phyloP scores from a whole-genome alignment of 2,888 invertebrate species.

The Mystacides longicornis region DNA sequence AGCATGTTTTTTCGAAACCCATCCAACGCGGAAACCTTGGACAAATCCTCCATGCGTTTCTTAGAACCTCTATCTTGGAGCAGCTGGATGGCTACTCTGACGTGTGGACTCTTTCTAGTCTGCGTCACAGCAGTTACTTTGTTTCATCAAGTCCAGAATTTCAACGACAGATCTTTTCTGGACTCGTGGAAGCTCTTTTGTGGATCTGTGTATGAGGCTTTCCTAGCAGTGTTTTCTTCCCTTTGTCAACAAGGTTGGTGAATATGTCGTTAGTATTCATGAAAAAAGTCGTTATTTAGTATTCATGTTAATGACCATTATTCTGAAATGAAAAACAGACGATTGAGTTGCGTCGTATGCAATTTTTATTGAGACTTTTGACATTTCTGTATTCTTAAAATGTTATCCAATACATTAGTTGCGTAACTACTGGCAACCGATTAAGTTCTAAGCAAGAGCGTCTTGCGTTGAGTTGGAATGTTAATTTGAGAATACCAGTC shows the following conservation, averaged over 20 bases:
- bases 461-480: no score
- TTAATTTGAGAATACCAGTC: no score
- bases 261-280: no score
- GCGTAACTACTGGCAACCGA: no score
- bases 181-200: neutral
- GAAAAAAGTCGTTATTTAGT: no score
- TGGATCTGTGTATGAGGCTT: neutral
- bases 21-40: constrained; percentile 5
- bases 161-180: neutral
- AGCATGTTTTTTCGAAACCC: constrained; percentile 12
- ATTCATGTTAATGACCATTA: no score
- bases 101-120: constrained; percentile 1
- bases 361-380: no score
- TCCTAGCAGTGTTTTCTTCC: constrained; percentile 13
- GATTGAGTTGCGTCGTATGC: no score
- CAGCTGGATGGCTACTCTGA: constrained; percentile 6
- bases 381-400: no score
- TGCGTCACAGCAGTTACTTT: constrained; percentile 3
- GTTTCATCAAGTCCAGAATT: neutral
- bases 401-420: no score
- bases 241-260: constrained; percentile 20
- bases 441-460: no score
- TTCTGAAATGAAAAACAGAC: no score
- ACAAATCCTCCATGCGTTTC: constrained; percentile 6
- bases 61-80: constrained; percentile 7